phyloP scores from a whole-genome alignment of 2,888 invertebrate genomes.

The Bruchidius siliquastri region DNA sequence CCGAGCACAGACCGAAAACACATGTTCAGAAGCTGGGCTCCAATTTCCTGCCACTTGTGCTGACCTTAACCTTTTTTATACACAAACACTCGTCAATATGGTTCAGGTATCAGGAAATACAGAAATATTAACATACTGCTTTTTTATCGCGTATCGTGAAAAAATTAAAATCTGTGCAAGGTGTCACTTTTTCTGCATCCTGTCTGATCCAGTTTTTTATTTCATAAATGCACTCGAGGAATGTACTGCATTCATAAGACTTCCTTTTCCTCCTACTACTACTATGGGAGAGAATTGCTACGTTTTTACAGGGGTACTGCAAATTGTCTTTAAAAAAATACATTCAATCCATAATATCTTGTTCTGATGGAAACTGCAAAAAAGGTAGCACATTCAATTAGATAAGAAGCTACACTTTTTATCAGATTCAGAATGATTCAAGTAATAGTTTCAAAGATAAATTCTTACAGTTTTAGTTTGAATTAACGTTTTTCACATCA shows the following conservation, averaged over 20 bases:
- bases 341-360: too few relatives aligned
- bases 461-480: too few relatives aligned
- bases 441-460: too few relatives aligned
- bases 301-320: background rate
- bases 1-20: background rate
- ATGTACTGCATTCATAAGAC: slow-evolving; percentile 3
- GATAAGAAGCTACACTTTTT: too few relatives aligned
- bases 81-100: background rate
- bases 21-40: slow-evolving; percentile 1
- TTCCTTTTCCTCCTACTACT: background rate
- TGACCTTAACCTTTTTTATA: slow-evolving; percentile 3
- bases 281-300: background rate
- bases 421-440: too few relatives aligned
- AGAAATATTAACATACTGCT: background rate
- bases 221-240: slow-evolving; percentile 1
- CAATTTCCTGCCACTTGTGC: slow-evolving; percentile 2
- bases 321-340: background rate
- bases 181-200: slow-evolving; percentile 1
- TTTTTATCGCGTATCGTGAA: background rate
- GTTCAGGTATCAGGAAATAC: slow-evolving; percentile 2
- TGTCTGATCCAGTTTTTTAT: background rate
- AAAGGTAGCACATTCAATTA: too few relatives aligned
- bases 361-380: too few relatives aligned
- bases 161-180: background rate
- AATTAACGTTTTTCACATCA: too few relatives aligned